Conservation (phyloP, 2,797 vertebrate species). For the Telmatherina bonti region DNA sequence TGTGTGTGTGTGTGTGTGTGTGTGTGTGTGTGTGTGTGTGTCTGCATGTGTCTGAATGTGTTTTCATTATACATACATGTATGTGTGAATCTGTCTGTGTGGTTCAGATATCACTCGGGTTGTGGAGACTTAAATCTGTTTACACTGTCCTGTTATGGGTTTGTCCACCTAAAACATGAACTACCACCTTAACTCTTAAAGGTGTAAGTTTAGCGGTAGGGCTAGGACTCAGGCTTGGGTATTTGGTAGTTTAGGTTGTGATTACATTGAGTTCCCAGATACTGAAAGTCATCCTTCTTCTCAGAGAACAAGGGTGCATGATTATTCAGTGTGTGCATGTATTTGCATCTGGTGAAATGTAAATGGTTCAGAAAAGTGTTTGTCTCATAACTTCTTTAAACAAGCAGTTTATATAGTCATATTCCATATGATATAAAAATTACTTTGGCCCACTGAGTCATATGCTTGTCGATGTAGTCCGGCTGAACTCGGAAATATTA, state of each 20-base stretch:
- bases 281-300: background rate
- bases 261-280: background rate
- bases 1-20: slow-evolving; percentile 29
- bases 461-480: slow-evolving; percentile 20
- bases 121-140: slow-evolving; percentile 7
- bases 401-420: background rate
- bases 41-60: background rate
- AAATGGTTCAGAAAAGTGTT: background rate
- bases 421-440: background rate
- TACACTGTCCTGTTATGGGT: background rate
- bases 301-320: background rate
- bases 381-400: background rate
- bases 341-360: background rate
- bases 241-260: background rate
- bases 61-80: background rate
- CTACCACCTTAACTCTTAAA: background rate
- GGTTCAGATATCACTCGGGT: background rate
- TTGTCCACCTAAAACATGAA: background rate
- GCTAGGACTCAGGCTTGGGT: background rate
- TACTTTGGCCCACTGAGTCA: slow-evolving; percentile 2
- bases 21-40: slow-evolving; percentile 19
- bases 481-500: slow-evolving; percentile 20
- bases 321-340: background rate
- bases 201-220: background rate
- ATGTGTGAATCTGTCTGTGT: slow-evolving; percentile 23